Evolutionary conservation across 2,888 invertebrate species (phyloP).

Genomic region (Hypomecis atomaria): DNA sequence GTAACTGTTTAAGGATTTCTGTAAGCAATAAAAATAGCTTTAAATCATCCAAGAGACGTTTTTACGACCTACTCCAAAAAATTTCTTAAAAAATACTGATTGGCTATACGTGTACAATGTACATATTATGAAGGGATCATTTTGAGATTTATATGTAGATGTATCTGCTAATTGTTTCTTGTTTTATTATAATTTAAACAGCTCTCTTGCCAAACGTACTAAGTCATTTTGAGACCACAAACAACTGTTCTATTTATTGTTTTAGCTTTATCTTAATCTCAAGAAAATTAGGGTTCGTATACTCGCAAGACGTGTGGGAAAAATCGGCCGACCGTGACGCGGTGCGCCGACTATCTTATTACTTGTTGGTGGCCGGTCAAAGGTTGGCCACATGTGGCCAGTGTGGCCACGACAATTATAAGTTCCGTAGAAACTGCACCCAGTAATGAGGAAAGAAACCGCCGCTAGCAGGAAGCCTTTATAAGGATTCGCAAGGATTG

Average conservation of each 20-base stretch:
- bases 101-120: neutral
- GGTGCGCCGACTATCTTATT: constrained; percentile 72
- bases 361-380: constrained; percentile 60
- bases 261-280: constrained; percentile 52
- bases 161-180: neutral
- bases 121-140: too few relatives aligned
- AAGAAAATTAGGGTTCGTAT: constrained; percentile 53
- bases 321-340: constrained; percentile 62
- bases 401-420: constrained; percentile 42
- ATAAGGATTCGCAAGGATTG: constrained; percentile 47
- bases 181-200: neutral
- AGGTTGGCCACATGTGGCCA: constrained; percentile 54
- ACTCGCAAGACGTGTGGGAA: constrained; percentile 62
- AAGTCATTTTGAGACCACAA: constrained; percentile 31
- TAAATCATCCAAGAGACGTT: neutral
- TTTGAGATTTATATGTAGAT: too few relatives aligned
- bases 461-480: constrained; percentile 42
- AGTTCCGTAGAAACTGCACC: constrained; percentile 23
- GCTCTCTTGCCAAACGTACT: neutral
- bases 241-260: constrained; percentile 47
- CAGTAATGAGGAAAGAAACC: constrained; percentile 55
- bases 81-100: neutral
- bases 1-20: constrained; percentile 4
- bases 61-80: constrained; percentile 3
- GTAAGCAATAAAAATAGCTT: neutral